A percentile compares a stretch with the other conserved stretches of the same genome.
Evolutionary conservation across 2,888 invertebrate species (phyloP).

Genomic region (Caenorhabditis auriculariae): DNA sequence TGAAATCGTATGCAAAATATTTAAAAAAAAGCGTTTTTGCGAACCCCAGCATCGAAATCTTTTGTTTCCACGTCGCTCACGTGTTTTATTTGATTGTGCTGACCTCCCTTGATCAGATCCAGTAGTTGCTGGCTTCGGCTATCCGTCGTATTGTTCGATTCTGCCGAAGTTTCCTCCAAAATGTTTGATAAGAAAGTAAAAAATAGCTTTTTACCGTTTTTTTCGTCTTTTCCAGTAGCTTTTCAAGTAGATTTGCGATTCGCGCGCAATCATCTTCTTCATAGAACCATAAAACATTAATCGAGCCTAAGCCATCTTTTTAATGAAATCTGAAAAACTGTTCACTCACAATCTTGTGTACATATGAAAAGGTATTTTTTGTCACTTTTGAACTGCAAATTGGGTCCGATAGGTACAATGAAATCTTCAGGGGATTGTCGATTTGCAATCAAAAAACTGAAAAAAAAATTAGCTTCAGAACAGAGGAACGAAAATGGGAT

Average conservation of each 20-base stretch:
- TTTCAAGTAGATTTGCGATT: slow-evolving; percentile 22
- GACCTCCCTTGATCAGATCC: slow-evolving; percentile 21
- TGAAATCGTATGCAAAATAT: background rate
- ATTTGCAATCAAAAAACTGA: slow-evolving; percentile 55
- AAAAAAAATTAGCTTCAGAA: background rate
- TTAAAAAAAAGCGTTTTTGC: background rate
- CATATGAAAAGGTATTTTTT: slow-evolving; percentile 49
- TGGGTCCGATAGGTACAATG: slow-evolving; percentile 45
- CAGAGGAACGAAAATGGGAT: background rate
- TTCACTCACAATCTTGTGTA: slow-evolving; percentile 24
- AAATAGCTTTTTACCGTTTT: slow-evolving; percentile 12
- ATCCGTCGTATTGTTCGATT: background rate
- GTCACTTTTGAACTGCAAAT: slow-evolving; percentile 35
- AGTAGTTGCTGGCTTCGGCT: slow-evolving; percentile 15
- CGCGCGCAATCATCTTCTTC: slow-evolving; percentile 28
- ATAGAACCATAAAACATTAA: slow-evolving; percentile 51
- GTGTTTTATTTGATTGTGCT: background rate
- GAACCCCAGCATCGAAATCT: too few relatives aligned
- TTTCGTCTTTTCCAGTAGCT: slow-evolving; percentile 23
- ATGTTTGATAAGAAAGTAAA: background rate
- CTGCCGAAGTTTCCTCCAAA: slow-evolving; percentile 5
- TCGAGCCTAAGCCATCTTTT: slow-evolving; percentile 27
- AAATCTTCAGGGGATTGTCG: slow-evolving; percentile 49
- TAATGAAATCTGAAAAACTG: slow-evolving; percentile 6
- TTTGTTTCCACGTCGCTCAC: slow-evolving; percentile 2